phyloP scores from a whole-genome alignment of 2,888 invertebrate genomes.

The Bibio marci region DNA sequence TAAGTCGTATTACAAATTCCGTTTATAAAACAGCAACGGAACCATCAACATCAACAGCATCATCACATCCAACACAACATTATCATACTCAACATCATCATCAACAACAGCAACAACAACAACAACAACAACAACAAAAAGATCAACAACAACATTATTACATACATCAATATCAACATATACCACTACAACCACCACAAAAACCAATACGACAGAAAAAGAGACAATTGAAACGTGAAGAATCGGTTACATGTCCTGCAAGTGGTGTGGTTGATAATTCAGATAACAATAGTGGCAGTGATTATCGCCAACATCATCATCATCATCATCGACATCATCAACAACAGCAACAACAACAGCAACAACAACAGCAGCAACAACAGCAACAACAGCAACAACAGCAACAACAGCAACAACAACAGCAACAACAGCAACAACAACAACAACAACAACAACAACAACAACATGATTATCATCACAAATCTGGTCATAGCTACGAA shows the following conservation, averaged over 20 bases:
- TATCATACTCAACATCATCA: not conserved
- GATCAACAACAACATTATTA: not conserved
- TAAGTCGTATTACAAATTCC: slow-evolving; percentile 33
- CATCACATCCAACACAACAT: slow-evolving; percentile 23
- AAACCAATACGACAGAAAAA: slow-evolving; percentile 29
- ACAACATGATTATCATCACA: slow-evolving; percentile 16
- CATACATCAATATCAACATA: not conserved
- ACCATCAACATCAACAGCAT: slow-evolving; percentile 20
- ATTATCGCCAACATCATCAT: no score
- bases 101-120: no score
- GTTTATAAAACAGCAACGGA: slow-evolving; percentile 18
- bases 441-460: not conserved
- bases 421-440: not conserved
- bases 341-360: slow-evolving; percentile 11
- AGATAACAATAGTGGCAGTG: no score
- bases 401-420: not conserved
- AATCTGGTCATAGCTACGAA: no score
- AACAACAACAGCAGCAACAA: not conserved
- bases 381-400: slow-evolving; percentile 16
- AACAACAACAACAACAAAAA: no score
- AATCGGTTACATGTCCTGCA: slow-evolving; percentile 17
- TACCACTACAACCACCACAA: slow-evolving; percentile 27
- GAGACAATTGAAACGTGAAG: slow-evolving; percentile 25
- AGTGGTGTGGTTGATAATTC: no score
- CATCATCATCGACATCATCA: slow-evolving; percentile 10